A percentile compares a stretch with the other conserved stretches of the same genome.
These are phyloP conservation scores for Anguilla anguilla DNA, from an alignment of 2,797 vertebrate genomes.

Conservation along the genomic window DNA sequence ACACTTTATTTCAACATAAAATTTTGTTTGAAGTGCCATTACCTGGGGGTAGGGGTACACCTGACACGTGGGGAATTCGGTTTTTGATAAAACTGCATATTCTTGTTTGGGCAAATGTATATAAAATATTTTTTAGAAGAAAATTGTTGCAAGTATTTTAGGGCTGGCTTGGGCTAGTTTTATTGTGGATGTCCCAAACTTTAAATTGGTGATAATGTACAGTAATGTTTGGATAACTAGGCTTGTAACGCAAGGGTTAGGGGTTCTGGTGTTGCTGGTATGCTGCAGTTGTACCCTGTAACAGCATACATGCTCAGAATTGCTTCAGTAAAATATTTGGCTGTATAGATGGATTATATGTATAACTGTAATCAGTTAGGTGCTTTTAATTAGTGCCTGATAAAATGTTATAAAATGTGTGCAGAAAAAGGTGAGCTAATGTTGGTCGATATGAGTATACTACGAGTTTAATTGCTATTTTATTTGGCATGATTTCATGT, in stretches of 20 bases:
- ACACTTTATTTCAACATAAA: background rate
- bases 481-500: background rate
- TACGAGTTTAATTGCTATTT: background rate
- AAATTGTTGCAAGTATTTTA: too few species aligned
- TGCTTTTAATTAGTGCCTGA: background rate
- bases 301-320: background rate
- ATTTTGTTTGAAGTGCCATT: too few species aligned
- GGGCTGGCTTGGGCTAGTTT: background rate
- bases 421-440: too few species aligned
- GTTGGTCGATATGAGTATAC: too few species aligned
- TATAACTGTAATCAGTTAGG: background rate
- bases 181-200: background rate
- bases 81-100: too few species aligned
- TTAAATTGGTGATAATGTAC: background rate
- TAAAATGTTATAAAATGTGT: background rate
- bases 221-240: background rate
- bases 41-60: too few species aligned
- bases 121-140: too few species aligned
- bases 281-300: background rate
- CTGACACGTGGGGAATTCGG: background rate
- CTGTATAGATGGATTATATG: background rate
- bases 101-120: too few species aligned
- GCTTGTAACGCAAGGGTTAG: background rate
- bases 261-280: background rate
- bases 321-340: background rate